These are phyloP conservation scores for Corythornis cristatus DNA, from an alignment of 2,113 vertebrate genomes.

Conservation along the genomic window DNA sequence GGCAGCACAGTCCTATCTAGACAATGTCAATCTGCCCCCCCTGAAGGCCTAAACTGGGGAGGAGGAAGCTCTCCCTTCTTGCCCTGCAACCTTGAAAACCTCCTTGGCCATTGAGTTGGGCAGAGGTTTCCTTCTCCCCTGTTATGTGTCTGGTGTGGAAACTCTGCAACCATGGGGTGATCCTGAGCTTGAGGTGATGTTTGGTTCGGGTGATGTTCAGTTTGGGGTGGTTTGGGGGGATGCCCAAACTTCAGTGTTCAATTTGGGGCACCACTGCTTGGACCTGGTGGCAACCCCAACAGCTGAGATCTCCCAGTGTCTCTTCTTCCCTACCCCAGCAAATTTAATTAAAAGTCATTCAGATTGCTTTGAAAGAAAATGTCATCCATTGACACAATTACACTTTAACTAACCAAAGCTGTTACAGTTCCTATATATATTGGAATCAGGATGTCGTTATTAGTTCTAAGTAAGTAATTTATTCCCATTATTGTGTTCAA, in stretches of 20 bases:
- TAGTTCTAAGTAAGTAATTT: conserved; percentile 75
- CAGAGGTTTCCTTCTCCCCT: not conserved
- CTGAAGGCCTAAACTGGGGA: not conserved
- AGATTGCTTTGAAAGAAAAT: conserved; percentile 74
- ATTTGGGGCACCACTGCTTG: not conserved
- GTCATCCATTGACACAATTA: conserved; percentile 69
- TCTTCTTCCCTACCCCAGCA: conserved; percentile 36
- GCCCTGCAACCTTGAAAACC: not conserved
- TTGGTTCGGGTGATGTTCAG: not conserved
- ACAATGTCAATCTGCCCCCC: not conserved
- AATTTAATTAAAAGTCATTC: conserved; percentile 74
- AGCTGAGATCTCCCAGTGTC: not conserved
- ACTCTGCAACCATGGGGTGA: not conserved
- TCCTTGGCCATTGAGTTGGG: not conserved
- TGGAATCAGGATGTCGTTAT: conserved; percentile 69
- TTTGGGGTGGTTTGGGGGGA: not conserved
- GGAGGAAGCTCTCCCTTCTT: not conserved
- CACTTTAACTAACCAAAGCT: conserved; percentile 71
- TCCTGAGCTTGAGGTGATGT: not conserved
- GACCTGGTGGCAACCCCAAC: not conserved
- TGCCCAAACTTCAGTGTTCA: too few relatives aligned
- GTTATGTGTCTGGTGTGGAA: not conserved
- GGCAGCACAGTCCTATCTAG: too few relatives aligned
- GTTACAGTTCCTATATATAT: conserved; percentile 68
- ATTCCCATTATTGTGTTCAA: conserved; percentile 75